Conservation (phyloP, 2,888 invertebrate species). For the Rugalucina vietnamica region DNA sequence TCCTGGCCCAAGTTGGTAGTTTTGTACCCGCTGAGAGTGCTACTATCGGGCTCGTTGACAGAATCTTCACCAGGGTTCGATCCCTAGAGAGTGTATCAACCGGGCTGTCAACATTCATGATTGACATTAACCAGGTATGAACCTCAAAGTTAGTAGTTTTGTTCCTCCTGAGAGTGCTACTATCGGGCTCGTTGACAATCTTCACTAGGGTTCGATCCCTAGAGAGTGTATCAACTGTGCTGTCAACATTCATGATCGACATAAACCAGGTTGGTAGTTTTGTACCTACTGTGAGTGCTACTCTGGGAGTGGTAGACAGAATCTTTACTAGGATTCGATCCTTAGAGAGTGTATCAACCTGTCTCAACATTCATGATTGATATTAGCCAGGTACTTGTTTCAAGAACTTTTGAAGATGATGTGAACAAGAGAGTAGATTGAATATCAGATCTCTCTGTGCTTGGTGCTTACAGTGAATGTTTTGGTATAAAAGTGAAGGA, state of each 20-base stretch:
- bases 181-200: conserved; percentile 90
- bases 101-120: conserved; percentile 93
- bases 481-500: no score
- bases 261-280: conserved; percentile 94
- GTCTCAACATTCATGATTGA: conserved; percentile 95
- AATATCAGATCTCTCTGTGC: no score
- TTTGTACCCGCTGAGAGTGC: conserved; percentile 93
- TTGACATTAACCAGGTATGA: conserved; percentile 92
- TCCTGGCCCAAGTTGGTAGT: conserved; percentile 94
- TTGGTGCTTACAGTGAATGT: no score
- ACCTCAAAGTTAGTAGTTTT: conserved; percentile 94
- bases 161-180: conserved; percentile 92
- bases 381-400: conserved; percentile 91
- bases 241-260: conserved; percentile 94
- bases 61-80: conserved; percentile 91
- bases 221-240: conserved; percentile 91
- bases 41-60: conserved; percentile 89
- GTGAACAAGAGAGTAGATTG: no score
- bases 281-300: conserved; percentile 92
- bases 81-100: conserved; percentile 91
- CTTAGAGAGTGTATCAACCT: conserved; percentile 90
- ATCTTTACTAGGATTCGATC: conserved; percentile 91
- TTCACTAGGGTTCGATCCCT: conserved; percentile 90
- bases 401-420: no score
- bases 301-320: conserved; percentile 89